phyloP scores from a whole-genome alignment of 2,888 invertebrate species.

The Osedax frankpressi region DNA sequence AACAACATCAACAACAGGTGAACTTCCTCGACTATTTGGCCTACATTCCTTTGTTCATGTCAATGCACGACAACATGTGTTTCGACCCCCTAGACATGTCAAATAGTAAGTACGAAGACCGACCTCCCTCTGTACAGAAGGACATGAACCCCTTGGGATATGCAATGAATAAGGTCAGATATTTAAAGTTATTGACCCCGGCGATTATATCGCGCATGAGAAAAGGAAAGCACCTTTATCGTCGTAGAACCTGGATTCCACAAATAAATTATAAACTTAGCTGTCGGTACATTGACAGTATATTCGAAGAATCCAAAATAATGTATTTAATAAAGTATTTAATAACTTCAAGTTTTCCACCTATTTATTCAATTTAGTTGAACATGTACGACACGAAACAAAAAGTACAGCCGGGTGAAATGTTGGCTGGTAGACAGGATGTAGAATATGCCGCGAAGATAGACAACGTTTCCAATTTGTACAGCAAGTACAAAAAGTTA shows the following conservation, averaged over 20 bases:
- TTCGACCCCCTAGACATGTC: slow-evolving; percentile 44
- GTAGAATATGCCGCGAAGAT: not conserved
- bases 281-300: too few relatives aligned
- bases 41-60: slow-evolving; percentile 45
- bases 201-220: too few relatives aligned
- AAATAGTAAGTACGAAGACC: slow-evolving; percentile 32
- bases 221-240: too few relatives aligned
- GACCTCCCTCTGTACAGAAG: slow-evolving; percentile 32
- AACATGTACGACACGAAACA: not conserved
- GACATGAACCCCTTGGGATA: slow-evolving; percentile 44
- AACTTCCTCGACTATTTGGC: slow-evolving; percentile 43
- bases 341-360: too few relatives aligned
- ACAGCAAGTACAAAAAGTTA: not conserved
- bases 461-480: not conserved
- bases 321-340: too few relatives aligned
- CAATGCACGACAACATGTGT: slow-evolving; percentile 44
- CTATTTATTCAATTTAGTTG: too few relatives aligned
- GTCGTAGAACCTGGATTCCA: too few relatives aligned
- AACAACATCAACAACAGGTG: slow-evolving; percentile 32
- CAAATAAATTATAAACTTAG: too few relatives aligned
- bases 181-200: too few relatives aligned
- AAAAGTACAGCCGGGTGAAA: not conserved
- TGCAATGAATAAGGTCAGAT: slow-evolving; percentile 33
- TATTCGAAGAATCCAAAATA: too few relatives aligned
- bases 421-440: not conserved